Conservation (phyloP, 1,140 invertebrate species). For the Bradysia coprophila region DNA sequence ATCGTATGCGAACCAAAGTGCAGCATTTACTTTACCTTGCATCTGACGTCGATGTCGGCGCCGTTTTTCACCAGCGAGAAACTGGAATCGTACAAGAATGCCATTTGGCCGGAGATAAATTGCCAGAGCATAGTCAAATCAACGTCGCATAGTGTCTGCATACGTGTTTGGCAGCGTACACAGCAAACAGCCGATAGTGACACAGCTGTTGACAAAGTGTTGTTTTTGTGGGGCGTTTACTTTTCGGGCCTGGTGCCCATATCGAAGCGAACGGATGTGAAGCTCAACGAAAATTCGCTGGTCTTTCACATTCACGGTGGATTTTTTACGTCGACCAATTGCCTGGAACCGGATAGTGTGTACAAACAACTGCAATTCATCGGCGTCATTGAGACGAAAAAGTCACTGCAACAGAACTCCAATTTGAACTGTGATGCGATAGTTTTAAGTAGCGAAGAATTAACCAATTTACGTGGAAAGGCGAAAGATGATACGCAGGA, state of each 20-base stretch:
- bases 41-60: slow-evolving; percentile 57
- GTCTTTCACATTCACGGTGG: slow-evolving; percentile 78
- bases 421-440: neutral
- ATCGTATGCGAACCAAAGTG: slow-evolving; percentile 25
- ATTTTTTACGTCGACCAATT: slow-evolving; percentile 50
- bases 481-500: neutral
- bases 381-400: neutral
- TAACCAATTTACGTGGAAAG: neutral
- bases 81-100: slow-evolving; percentile 32
- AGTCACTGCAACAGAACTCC: neutral
- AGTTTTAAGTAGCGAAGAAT: neutral
- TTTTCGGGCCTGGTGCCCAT: slow-evolving; percentile 65
- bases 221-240: slow-evolving; percentile 70
- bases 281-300: slow-evolving; percentile 57
- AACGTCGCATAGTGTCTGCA: slow-evolving; percentile 17
- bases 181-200: neutral
- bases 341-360: slow-evolving; percentile 11
- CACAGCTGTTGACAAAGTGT: slow-evolving; percentile 24
- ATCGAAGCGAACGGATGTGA: slow-evolving; percentile 12
- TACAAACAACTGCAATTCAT: slow-evolving; percentile 9
- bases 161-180: slow-evolving; percentile 16
- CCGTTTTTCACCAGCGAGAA: slow-evolving; percentile 78
- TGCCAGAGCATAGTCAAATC: slow-evolving; percentile 15
- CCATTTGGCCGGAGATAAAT: slow-evolving; percentile 43
- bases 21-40: slow-evolving; percentile 59